These are phyloP conservation scores for Hypercompe scribonia DNA, from an alignment of 2,888 invertebrate genomes.

Conservation along the genomic window DNA sequence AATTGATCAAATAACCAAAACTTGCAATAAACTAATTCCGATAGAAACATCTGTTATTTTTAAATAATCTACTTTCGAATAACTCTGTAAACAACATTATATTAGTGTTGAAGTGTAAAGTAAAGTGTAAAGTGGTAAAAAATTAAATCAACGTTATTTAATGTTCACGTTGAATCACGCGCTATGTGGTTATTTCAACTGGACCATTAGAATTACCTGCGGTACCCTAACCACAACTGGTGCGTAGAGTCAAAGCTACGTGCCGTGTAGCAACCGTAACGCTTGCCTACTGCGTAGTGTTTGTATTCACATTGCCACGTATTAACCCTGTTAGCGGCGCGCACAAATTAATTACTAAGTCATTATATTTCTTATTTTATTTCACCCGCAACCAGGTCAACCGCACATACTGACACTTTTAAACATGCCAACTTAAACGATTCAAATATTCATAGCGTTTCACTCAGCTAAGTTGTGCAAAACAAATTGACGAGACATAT, in stretches of 20 bases:
- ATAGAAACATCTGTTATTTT: not conserved
- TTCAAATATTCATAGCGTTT: slow-evolving; percentile 38
- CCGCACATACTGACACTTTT: slow-evolving; percentile 23
- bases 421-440: slow-evolving; percentile 35
- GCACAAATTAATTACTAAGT: slow-evolving; percentile 41
- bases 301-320: slow-evolving; percentile 17
- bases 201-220: slow-evolving; percentile 17
- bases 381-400: slow-evolving; percentile 26
- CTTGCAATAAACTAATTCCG: not conserved
- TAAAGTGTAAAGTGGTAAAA: too few species aligned
- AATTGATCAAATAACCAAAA: not conserved
- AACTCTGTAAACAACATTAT: not conserved
- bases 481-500: slow-evolving; percentile 33
- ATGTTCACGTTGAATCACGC: slow-evolving; percentile 16
- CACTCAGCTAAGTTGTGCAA: slow-evolving; percentile 24
- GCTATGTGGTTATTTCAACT: slow-evolving; percentile 17
- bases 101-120: not conserved
- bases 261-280: slow-evolving; percentile 34
- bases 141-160: slow-evolving; percentile 22
- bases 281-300: slow-evolving; percentile 27
- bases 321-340: slow-evolving; percentile 32
- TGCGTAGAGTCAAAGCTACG: slow-evolving; percentile 6
- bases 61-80: not conserved
- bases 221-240: slow-evolving; percentile 13
- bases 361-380: slow-evolving; percentile 16